Evolutionary conservation across 2,113 vertebrate species (phyloP), one percentile per base, ranked within the genome.

Genomic region (Rutilus rutilus): DNA sequence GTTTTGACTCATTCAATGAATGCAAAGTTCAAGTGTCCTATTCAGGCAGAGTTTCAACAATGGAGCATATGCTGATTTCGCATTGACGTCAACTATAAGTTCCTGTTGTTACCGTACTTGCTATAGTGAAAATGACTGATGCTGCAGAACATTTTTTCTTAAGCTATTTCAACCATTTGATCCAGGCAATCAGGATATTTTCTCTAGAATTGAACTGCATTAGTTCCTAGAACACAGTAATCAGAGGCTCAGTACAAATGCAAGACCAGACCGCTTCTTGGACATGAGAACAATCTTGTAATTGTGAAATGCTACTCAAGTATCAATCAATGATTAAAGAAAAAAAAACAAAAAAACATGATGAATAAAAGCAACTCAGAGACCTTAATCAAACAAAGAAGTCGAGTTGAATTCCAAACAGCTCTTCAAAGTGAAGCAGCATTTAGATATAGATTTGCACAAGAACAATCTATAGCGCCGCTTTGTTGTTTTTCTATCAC

Each of bases 381-480:
- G 87, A 91, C 90, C 93, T 91, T 93, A 92, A 93, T 93, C 93
- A 92, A 91, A 88, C 90, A 74, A 52, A 64, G 75, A 92, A 90
- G 90, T 90, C 86, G 90, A 93, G 91, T 92, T 93, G 91, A 94
- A 93, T 93, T 91, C 89, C 88, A 91, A 91, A 92, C 87, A 91
- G 87, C 92, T 92, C 94, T 94, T 94, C 90, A 93, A 94, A 90
- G 92, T 93, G 93, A 95, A 93, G 91, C 92, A 92, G 92, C 90
- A 94, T 94, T 94, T 92, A 91, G 91, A 92, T 92, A 93, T 92
- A 91, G 91, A 93, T 93, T 93, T 90, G 89, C 89, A 90, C 90
- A 91, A 92, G 92, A 91, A 92, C 90, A 86, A 91, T 92, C 93
- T 93, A 95, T 93, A 92, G 91, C 90, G 91, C 93, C 89, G 89